These are phyloP conservation scores for Falcunculus frontatus DNA, from an alignment of 2,113 vertebrate genomes.

Conservation along the genomic window DNA sequence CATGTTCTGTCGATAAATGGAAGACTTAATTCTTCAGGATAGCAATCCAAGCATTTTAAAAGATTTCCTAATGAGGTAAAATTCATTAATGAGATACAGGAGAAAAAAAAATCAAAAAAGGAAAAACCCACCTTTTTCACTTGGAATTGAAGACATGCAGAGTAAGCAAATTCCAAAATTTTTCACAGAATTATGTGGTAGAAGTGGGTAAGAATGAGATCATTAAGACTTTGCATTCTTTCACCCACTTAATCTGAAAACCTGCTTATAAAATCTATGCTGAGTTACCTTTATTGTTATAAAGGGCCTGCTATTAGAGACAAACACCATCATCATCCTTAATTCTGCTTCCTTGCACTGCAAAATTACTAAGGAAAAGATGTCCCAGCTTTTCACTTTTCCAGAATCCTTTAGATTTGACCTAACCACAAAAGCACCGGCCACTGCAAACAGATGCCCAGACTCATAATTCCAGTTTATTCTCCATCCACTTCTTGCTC, in stretches of 20 bases:
- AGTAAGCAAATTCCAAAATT: background rate
- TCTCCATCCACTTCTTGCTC: background rate
- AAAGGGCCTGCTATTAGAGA: background rate
- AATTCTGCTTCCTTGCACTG: background rate
- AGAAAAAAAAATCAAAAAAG: fast-evolving
- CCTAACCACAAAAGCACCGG: background rate
- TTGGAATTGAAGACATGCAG: background rate
- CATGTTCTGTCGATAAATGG: background rate
- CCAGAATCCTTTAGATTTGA: background rate
- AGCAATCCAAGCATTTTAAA: slow-evolving; percentile 26
- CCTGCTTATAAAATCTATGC: background rate
- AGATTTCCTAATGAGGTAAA: slow-evolving; percentile 11
- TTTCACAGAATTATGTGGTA: background rate
- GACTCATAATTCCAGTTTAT: background rate
- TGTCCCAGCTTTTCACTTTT: background rate
- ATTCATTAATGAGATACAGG: background rate
- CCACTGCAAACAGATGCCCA: background rate
- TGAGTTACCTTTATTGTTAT: background rate
- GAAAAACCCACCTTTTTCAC: background rate
- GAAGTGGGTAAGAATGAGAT: background rate
- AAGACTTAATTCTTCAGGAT: slow-evolving; percentile 7
- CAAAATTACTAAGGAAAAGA: background rate
- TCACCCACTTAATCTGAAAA: background rate
- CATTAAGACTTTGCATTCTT: background rate
- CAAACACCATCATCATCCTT: background rate